Conservation (phyloP, 2,888 invertebrate genomes). For the Didymodactylos carnosus region DNA sequence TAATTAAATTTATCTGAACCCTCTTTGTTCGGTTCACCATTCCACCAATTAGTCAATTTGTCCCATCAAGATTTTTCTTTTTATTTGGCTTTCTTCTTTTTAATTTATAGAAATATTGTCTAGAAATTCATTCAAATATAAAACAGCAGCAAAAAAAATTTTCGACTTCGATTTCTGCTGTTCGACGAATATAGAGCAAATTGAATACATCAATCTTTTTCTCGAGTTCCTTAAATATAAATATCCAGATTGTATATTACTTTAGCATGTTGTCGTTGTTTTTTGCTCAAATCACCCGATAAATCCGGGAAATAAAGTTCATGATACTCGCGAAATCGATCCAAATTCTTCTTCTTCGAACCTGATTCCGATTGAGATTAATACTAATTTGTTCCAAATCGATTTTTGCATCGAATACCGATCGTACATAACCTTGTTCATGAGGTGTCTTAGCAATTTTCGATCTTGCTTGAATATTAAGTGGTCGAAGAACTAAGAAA, state of each 20-base stretch:
- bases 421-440: not conserved
- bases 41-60: too few species aligned
- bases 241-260: not conserved
- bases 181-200: conserved; percentile 66
- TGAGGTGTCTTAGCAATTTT: not conserved
- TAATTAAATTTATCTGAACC: too few species aligned
- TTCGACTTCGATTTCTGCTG: conserved; percentile 62
- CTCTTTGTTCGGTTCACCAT: too few species aligned
- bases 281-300: not conserved
- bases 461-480: not conserved
- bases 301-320: not conserved
- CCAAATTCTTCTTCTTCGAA: not conserved
- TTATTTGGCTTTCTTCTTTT: not conserved
- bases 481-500: conserved; percentile 1
- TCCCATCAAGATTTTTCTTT: not conserved
- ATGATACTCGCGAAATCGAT: not conserved
- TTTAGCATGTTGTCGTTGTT: not conserved
- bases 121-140: too few species aligned
- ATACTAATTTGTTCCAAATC: conserved; percentile 7
- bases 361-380: conserved; percentile 5
- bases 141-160: not conserved
- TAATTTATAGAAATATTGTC: too few species aligned
- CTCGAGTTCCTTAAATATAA: conserved; percentile 46
- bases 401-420: conserved; percentile 13
- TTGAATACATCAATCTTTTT: conserved; percentile 65